Evolutionary conservation across 2,797 vertebrate genomes (phyloP), one percentile per base, ranked within the genome.

Genomic region (Cryptoblepharus egeriae): DNA sequence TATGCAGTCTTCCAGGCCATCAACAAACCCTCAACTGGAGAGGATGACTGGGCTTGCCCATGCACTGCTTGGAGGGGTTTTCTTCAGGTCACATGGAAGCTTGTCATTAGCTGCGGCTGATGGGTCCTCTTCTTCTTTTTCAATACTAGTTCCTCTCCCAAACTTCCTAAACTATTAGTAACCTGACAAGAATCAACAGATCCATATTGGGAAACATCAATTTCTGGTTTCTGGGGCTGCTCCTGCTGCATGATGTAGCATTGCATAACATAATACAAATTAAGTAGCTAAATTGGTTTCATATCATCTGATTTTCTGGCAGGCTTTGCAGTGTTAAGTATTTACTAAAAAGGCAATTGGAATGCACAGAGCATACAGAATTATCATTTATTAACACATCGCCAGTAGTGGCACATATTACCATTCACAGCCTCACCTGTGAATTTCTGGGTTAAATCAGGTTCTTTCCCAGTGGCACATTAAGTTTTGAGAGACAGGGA

Each of bases 361-460:
- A 86, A 94, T 93, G 93, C 93, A 88, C 15, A 79, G 55, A 67
- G 93, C 92, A 89, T 72, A 16, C 84, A 20, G 90, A 91, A 93
- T 92, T 91, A 90, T 71, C 84, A 91, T 93, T 93, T 91, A 94
- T 94, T 94, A 94, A 92, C 90, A 92, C 92, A 93, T 93, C 83
- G 39, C 79, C 87, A 94, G 91, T 87, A 87, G 87, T 72, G 84
- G 92, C 93, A 94, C 93, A 94, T 86, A 74, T 93, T 88, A 91
- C 90, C 77, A 88, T 90, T 76, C 82, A 52, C 24, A n/a, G 75
- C 2, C 92, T 93, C 89, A 94, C 93, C 93, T 94, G 93, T 88
- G 88, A 85, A 81, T 82, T 88, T 77, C 89, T 82, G 87, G 89
- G 90, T 93, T 92, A 87, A 89, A 90, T 82, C 89, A 69, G 87